Conservation (phyloP, 2,797 vertebrate species). For the Dendrocincla tyrannina region DNA sequence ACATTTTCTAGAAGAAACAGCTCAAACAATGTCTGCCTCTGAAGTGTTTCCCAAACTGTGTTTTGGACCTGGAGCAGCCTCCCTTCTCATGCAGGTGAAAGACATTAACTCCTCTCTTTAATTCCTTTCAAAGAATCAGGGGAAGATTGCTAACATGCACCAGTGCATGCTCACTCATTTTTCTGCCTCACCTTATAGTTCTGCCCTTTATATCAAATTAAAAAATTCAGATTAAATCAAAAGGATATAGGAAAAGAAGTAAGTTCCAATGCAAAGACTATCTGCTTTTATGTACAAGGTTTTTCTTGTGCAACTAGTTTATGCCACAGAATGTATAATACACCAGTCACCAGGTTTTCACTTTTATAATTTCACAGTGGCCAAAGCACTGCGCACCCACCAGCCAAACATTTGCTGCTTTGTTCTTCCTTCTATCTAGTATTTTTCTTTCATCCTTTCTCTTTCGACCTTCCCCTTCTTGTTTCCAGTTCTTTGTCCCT, state of each 20-base stretch:
- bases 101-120: neutral
- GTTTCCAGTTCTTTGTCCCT: constrained; percentile 23
- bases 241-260: neutral
- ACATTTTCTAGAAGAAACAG: neutral
- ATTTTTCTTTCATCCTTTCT: constrained; percentile 25
- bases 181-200: neutral
- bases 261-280: neutral
- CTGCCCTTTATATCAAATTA: neutral
- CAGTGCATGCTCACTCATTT: neutral
- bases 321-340: neutral
- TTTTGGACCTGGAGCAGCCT: neutral
- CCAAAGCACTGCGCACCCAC: neutral
- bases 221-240: neutral
- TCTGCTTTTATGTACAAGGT: neutral
- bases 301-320: neutral
- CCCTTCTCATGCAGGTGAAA: neutral
- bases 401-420: neutral
- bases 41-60: neutral
- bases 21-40: neutral
- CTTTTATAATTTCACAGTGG: neutral
- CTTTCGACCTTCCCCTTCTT: neutral
- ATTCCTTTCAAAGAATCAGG: neutral
- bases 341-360: neutral
- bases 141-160: neutral
- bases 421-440: neutral